Conservation (phyloP, 2,888 invertebrate species). For the Eulithis prunata region DNA sequence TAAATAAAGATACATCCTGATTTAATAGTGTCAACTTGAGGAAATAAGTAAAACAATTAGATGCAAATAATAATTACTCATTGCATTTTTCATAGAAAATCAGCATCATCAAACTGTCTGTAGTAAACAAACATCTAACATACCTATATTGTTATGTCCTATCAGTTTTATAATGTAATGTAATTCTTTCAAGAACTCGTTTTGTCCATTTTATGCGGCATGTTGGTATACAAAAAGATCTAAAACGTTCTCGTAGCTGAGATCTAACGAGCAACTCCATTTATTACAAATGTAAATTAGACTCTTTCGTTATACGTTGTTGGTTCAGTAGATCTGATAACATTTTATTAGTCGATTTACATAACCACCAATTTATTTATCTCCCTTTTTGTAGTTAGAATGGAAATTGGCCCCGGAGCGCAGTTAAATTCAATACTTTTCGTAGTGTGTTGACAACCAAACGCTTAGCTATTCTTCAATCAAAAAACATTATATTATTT, state of each 20-base stretch:
- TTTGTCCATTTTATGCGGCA: conserved; percentile 10
- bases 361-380: conserved; percentile 56
- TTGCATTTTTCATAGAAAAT: conserved; percentile 14
- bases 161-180: not conserved
- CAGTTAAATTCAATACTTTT: no score
- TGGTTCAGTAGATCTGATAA: conserved; percentile 63
- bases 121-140: conserved; percentile 11
- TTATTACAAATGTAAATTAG: conserved; percentile 42
- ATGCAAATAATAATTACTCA: conserved; percentile 15
- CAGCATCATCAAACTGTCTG: conserved; percentile 1
- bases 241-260: conserved; percentile 7
- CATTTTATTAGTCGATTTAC: conserved; percentile 56
- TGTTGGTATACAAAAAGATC: conserved; percentile 14
- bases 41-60: conserved; percentile 6
- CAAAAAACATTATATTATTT: no score
- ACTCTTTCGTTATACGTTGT: conserved; percentile 52
- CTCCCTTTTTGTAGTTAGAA: conserved; percentile 28
- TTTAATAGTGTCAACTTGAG: conserved; percentile 22
- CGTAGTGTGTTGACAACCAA: no score
- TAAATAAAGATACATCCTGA: conserved; percentile 1
- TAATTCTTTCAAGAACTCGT: not conserved
- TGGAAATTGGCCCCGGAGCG: not conserved
- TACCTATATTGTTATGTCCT: not conserved
- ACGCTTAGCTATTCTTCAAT: no score
- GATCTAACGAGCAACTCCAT: conserved; percentile 36